Conservation (phyloP, 1,140 invertebrate genomes). For the Orius insidiosus region DNA sequence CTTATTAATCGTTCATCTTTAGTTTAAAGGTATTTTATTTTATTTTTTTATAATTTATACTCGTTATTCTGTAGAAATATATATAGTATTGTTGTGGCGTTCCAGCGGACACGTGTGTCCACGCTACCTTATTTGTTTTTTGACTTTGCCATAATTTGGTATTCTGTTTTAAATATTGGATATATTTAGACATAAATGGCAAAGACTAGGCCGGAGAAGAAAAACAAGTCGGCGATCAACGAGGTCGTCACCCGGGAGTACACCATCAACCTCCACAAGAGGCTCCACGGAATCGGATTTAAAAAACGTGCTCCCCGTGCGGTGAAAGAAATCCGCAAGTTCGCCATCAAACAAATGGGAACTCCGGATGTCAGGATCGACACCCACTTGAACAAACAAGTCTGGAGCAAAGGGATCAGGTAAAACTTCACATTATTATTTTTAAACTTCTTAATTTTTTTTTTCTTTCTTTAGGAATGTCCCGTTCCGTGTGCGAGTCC, state of each 20-base stretch:
- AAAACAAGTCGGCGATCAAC: slow-evolving; percentile 80
- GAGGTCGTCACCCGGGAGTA: slow-evolving; percentile 98
- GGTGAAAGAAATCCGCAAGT: slow-evolving; percentile 93
- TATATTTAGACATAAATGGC: slow-evolving; percentile 39
- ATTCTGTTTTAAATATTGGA: no score
- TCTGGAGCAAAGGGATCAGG: slow-evolving; percentile 97
- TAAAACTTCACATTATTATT: slow-evolving; percentile 30
- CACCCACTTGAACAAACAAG: slow-evolving; percentile 89
- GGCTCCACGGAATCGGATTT: slow-evolving; percentile 91
- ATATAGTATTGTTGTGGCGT: no score
- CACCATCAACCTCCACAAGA: slow-evolving; percentile 94
- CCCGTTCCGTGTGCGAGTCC: slow-evolving; percentile 72
- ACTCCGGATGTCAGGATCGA: slow-evolving; percentile 94
- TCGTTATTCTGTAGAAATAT: no score
- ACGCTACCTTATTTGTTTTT: no score
- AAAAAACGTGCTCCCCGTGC: slow-evolving; percentile 92
- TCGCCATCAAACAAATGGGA: slow-evolving; percentile 96
- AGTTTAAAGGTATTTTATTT: no score
- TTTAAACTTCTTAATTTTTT: background rate
- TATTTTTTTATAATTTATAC: no score
- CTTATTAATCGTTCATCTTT: no score
- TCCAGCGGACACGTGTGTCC: no score
- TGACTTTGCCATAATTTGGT: no score
- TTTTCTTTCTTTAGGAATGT: slow-evolving; percentile 59
- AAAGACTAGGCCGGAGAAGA: slow-evolving; percentile 64